phyloP scores from a whole-genome alignment of 2,888 invertebrate genomes.

The Trilocha varians region DNA sequence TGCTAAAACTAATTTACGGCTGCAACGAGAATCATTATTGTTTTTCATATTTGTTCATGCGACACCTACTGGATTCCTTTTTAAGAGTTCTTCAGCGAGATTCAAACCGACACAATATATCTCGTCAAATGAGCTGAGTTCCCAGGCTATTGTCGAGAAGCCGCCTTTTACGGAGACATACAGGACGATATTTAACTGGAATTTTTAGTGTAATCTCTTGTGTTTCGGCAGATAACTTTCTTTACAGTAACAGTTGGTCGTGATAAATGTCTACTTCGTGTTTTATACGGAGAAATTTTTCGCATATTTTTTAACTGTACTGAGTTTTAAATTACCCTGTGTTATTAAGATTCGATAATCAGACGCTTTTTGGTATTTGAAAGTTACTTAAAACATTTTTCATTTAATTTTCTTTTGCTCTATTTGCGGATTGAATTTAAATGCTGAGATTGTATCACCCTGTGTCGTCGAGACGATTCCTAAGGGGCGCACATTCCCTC shows the following conservation, averaged over 20 bases:
- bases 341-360: background rate
- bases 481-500: slow-evolving; percentile 56
- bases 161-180: slow-evolving; percentile 60
- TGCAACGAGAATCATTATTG: slow-evolving; percentile 1
- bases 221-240: background rate
- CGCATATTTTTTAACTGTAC: too few species aligned
- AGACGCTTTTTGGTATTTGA: background rate
- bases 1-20: background rate
- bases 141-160: slow-evolving; percentile 66
- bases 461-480: slow-evolving; percentile 36
- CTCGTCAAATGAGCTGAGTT: slow-evolving; percentile 69
- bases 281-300: too few species aligned
- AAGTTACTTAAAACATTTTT: background rate
- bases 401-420: background rate
- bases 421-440: slow-evolving; percentile 11
- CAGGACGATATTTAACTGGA: slow-evolving; percentile 58
- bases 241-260: background rate
- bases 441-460: slow-evolving; percentile 39
- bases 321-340: too few species aligned
- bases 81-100: slow-evolving; percentile 60
- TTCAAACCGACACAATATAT: slow-evolving; percentile 57
- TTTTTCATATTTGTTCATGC: slow-evolving; percentile 33
- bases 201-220: slow-evolving; percentile 31
- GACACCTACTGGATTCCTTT: slow-evolving; percentile 38
- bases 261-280: background rate